phyloP scores from a whole-genome alignment of 2,888 invertebrate species.

The Amitus sp. region DNA sequence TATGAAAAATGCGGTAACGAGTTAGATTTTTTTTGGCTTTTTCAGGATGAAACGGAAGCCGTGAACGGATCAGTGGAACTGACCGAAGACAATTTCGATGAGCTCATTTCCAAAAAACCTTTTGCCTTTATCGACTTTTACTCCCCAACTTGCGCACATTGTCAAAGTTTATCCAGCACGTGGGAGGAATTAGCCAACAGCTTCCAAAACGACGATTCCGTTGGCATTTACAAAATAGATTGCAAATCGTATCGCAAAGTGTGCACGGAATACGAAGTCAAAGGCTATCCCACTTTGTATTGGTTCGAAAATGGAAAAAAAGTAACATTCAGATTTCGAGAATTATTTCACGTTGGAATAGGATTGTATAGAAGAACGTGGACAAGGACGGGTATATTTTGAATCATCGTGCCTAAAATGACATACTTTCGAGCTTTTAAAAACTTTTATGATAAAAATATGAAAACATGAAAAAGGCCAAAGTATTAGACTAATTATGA shows the following conservation, averaged over 20 bases:
- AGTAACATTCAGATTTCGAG: slow-evolving; percentile 64
- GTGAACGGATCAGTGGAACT: slow-evolving; percentile 76
- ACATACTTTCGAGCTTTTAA: too few species aligned
- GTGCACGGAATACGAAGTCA: slow-evolving; percentile 83
- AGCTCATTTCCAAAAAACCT: slow-evolving; percentile 76
- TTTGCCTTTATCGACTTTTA: slow-evolving; percentile 92
- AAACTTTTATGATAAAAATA: too few species aligned
- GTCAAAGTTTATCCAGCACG: slow-evolving; percentile 84
- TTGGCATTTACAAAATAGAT: slow-evolving; percentile 85
- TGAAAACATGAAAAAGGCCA: too few species aligned
- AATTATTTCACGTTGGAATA: too few species aligned
- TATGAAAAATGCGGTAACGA: background rate
- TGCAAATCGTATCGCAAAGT: slow-evolving; percentile 81
- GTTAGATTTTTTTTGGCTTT: too few species aligned
- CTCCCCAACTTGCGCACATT: slow-evolving; percentile 92
- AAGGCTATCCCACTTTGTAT: slow-evolving; percentile 87
- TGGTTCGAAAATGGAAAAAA: slow-evolving; percentile 91
- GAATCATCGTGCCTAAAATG: too few species aligned
- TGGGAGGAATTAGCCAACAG: slow-evolving; percentile 86
- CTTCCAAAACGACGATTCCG: slow-evolving; percentile 73
- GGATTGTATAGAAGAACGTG: too few species aligned
- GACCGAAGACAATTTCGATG: slow-evolving; percentile 80
- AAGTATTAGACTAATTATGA: too few species aligned
- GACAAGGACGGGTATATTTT: too few species aligned
- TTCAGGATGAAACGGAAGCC: slow-evolving; percentile 65